These are phyloP conservation scores for Ficedula albicollis DNA, from an alignment of 2,797 vertebrate species.

Conservation along the genomic window DNA sequence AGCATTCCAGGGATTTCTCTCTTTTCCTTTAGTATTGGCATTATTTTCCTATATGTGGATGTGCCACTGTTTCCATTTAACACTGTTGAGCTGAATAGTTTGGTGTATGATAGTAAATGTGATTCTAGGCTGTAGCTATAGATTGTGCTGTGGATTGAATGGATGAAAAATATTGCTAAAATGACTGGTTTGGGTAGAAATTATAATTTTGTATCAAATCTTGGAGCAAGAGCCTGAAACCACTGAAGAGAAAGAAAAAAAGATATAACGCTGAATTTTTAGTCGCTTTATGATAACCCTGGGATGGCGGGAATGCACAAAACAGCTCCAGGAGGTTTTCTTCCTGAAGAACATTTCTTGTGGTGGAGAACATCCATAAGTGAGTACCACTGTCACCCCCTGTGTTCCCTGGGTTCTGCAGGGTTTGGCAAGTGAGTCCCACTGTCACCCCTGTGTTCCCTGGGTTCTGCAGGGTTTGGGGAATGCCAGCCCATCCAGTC, in stretches of 20 bases:
- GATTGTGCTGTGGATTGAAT: not conserved
- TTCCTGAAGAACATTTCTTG: not conserved
- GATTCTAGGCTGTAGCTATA: not conserved
- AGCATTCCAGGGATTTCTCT: not conserved
- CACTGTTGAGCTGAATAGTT: not conserved
- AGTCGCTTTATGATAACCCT: not conserved
- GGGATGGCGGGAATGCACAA: not conserved
- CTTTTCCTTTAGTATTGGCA: not conserved
- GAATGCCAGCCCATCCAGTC: slow-evolving; percentile 2
- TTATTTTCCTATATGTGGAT: not conserved
- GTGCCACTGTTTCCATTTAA: not conserved
- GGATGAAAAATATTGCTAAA: not conserved
- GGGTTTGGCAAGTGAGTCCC: not conserved
- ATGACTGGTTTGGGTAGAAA: not conserved
- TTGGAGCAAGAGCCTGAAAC: not conserved
- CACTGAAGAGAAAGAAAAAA: not conserved
- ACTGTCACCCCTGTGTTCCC: not conserved
- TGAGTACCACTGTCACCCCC: not conserved
- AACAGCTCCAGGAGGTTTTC: not conserved
- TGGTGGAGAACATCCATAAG: not conserved
- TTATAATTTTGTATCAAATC: not conserved
- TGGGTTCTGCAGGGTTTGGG: not conserved
- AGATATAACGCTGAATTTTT: not conserved
- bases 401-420: not conserved
- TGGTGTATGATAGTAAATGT: not conserved